Evolutionary conservation across 2,113 vertebrate species (phyloP), one percentile per base, ranked within the genome.

Genomic region (Eurystomus gularis): DNA sequence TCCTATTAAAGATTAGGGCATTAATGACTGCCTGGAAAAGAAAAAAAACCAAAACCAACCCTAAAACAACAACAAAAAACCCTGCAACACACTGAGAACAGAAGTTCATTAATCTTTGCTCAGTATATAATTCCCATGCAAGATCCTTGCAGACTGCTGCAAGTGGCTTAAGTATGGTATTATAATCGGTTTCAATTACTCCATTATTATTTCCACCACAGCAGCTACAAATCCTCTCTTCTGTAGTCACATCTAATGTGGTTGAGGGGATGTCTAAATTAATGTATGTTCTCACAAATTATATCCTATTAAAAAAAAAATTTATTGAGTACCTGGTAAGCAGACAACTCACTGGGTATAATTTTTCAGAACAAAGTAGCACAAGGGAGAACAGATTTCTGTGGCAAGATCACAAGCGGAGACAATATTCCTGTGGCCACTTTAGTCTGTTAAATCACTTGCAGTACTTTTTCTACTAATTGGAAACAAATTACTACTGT

Each of bases 401-500:
- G 81, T 96, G 94, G 81, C 90, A 92, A 91, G 65, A 81, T 78
- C 88, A 86, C 58, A 96, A 91, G 31, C 4, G 10, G 52, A 82
- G 78, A 61, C 80, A 95, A 83, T 96, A 95, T 96, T 94, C 62
- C 69, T 95, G 79, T 94, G 90, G 94, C 93, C 77, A 87, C 54
- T 78, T 86, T 64, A 94, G 42, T 75, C 86, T 93, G 72, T 91
- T 97, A 97, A 98, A 33, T 95, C 90, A 96, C 93, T 97, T 84
- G 78, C 88, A 94, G 84, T 92, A 94, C 51, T 88, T 96, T 98
- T 96, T 97, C 93, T 96, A 89, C 96, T 98, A 97, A 97, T 95
- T 98, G 90, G 93, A 97, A 98, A 98, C 94, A 97, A 98, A 98
- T 98, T 97, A 97, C 33, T 76, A 78, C 91, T 96, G 90, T 97